Evolutionary conservation across 2,888 invertebrate species (phyloP), one percentile per base, ranked within the genome.

Genomic region (Pelosia muscerda): DNA sequence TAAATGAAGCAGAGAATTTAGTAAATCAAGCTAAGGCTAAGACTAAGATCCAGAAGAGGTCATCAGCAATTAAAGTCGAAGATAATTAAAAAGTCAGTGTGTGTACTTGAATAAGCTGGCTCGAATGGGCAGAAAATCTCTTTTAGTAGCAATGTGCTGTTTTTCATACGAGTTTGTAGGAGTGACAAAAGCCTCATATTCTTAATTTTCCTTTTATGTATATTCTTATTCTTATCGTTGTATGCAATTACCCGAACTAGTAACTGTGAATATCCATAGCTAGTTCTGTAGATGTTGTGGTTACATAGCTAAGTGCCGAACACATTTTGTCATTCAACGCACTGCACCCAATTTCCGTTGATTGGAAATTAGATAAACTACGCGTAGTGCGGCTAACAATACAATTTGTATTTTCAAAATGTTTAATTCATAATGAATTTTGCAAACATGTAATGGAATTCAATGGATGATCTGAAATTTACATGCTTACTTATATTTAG

Each of bases 361-460:
- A 78, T 76, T 75, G 69, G 69, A 53, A 68, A 70, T 72, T 61
- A 66, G 66, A 76, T 76, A 73, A 71, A 73, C 63, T 63, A 65
- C 58, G 53, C 58, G 42, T 71, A 69, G 71, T 72, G 69, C 63
- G 56, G 26, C 42, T 72, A 69, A 73, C 76, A 73, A 73, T 66
- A 63, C 54, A 23, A 72, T 76, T 76, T 72, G 67, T 72, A 69
- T 72, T 71, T 61, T n/a, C 54, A 28, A 67, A 68, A 60, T 64
- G 56, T 71, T 56, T 49, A 63, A 67, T 69, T 74, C 65, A 64
- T 58, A 55, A 65, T 63, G 61, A 63, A 65, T 66, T 68, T 65
- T 55, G 53, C 13, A 22, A 53, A 57, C 56, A 23, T 62, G 61
- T 38, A 53, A 34, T 65, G 49, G 57, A 55, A 53, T 73, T 49